A percentile compares a stretch with the other conserved stretches of the same genome.
These are phyloP conservation scores for Volucella bombylans DNA, from an alignment of 2,888 invertebrate genomes.

Conservation along the genomic window DNA sequence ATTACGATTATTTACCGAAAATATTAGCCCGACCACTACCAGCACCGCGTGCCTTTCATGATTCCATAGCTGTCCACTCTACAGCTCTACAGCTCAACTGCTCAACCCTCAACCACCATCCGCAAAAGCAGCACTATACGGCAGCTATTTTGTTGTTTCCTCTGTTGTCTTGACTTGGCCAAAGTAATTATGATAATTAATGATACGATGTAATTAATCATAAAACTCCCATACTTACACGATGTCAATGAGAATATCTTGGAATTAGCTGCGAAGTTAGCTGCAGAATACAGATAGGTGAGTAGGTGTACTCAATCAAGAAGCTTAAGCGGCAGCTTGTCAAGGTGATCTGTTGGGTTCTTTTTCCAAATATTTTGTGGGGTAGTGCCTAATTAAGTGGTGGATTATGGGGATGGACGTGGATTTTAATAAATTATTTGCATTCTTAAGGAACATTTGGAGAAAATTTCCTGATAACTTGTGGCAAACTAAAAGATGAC, in stretches of 20 bases:
- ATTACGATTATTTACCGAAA: conserved; percentile 72
- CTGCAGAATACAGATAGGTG: conserved; percentile 14
- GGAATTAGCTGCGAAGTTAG: conserved; percentile 36
- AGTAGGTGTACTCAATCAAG: conserved; percentile 22
- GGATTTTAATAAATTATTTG: neutral
- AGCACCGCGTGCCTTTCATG: neutral
- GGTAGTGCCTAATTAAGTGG: neutral
- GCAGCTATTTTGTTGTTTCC: conserved; percentile 21
- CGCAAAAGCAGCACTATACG: conserved; percentile 19
- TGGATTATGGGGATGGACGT: neutral
- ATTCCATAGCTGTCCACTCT: neutral
- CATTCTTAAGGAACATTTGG: too few relatives aligned
- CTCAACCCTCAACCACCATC: conserved; percentile 9
- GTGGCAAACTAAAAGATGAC: too few relatives aligned
- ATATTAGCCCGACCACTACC: conserved; percentile 53
- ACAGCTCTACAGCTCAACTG: neutral
- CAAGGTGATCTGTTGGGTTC: conserved; percentile 41
- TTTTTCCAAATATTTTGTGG: neutral
- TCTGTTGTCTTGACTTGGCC: conserved; percentile 3
- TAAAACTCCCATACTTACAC: conserved; percentile 62
- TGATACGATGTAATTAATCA: conserved; percentile 69
- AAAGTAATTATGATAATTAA: conserved; percentile 73
- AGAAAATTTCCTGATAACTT: too few relatives aligned
- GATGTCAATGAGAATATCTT: conserved; percentile 54
- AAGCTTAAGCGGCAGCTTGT: conserved; percentile 38